phyloP scores from a whole-genome alignment of 2,797 vertebrate species.

The Nyctibius grandis region DNA sequence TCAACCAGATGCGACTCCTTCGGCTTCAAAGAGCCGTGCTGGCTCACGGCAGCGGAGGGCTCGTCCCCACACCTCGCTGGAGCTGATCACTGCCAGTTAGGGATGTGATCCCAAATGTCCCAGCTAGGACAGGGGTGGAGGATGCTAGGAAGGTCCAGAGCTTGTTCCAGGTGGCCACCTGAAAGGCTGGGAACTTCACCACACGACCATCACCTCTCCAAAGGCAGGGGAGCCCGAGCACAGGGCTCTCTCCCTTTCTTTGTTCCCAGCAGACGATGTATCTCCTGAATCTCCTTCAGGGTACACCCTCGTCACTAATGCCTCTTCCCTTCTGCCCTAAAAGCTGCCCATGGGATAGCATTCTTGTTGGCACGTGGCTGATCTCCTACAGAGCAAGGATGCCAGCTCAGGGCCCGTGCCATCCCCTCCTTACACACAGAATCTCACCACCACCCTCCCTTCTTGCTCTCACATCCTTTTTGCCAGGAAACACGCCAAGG shows the following conservation, averaged over 20 bases:
- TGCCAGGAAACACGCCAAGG: neutral
- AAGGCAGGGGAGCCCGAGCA: neutral
- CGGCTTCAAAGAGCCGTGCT: neutral
- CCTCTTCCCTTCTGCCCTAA: neutral
- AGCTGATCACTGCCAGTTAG: neutral
- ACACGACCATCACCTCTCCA: neutral
- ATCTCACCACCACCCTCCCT: neutral
- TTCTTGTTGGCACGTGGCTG: neutral
- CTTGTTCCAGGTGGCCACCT: accelerated
- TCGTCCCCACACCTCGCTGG: accelerated
- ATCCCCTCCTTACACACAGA: neutral
- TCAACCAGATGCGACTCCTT: neutral
- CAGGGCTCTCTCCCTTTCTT: neutral
- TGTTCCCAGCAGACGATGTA: neutral
- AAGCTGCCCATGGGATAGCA: neutral
- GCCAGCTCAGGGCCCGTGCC: neutral
- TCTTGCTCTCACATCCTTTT: neutral
- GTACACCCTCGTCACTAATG: accelerated
- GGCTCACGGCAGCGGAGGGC: neutral
- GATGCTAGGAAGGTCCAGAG: neutral
- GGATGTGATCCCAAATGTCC: neutral
- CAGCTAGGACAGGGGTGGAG: neutral
- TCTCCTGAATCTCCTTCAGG: neutral
- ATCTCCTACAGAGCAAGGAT: neutral
- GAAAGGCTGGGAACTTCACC: neutral